Conservation (phyloP, 2,888 invertebrate species). For the Drosophila macrospina region DNA sequence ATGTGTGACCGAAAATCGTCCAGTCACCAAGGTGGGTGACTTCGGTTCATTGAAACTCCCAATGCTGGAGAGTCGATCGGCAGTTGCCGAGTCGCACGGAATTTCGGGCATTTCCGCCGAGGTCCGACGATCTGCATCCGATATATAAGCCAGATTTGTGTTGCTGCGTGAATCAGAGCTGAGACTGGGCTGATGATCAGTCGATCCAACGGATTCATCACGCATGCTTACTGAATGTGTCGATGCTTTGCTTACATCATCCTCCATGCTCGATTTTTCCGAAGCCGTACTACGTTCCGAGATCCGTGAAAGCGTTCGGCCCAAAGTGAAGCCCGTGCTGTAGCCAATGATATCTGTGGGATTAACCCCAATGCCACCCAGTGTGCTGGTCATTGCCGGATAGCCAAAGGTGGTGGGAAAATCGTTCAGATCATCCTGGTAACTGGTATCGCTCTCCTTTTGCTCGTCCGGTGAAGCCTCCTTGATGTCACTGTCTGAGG, state of each 20-base stretch:
- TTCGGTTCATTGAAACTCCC: conserved; percentile 86
- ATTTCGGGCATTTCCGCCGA: conserved; percentile 94
- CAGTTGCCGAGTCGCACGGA: conserved; percentile 89
- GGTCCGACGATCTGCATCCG: conserved; percentile 91
- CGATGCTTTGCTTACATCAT: conserved; percentile 94
- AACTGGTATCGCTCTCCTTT: conserved; percentile 88
- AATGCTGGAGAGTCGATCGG: conserved; percentile 87
- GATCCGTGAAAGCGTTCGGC: conserved; percentile 93
- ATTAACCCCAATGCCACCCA: conserved; percentile 86
- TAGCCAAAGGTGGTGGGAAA: conserved; percentile 91
- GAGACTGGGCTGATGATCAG: conserved; percentile 93
- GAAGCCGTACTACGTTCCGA: conserved; percentile 95
- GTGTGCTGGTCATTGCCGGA: conserved; percentile 87
- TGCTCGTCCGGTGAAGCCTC: conserved; percentile 87
- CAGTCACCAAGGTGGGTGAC: conserved; percentile 84
- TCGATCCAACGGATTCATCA: conserved; percentile 93
- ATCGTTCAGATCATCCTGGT: conserved; percentile 91
- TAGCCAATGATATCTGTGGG: conserved; percentile 90
- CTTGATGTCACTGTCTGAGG: conserved; percentile 85
- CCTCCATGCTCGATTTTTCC: conserved; percentile 94
- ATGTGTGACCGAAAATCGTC: conserved; percentile 85
- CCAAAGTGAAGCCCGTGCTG: conserved; percentile 90
- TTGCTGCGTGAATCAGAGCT: conserved; percentile 94
- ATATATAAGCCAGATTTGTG: conserved; percentile 90
- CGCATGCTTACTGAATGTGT: conserved; percentile 93